Conservation (phyloP, 2,113 vertebrate species). For the Gymnobelideus leadbeateri region DNA sequence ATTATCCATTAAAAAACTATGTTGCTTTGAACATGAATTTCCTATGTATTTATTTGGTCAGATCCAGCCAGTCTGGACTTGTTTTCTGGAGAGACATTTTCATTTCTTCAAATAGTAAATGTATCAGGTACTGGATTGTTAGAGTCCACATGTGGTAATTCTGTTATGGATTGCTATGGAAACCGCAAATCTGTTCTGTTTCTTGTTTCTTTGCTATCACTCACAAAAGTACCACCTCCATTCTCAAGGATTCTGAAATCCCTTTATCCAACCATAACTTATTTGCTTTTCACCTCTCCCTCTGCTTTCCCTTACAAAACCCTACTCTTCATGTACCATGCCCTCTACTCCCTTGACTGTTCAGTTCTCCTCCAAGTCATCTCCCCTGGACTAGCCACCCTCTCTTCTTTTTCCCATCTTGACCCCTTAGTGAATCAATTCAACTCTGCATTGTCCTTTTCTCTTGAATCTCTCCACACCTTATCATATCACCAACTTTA, state of each 20-base stretch:
- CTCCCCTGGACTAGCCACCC: not conserved
- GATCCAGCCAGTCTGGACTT: not conserved
- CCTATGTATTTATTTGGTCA: not conserved
- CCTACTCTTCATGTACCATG: not conserved
- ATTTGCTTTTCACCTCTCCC: not conserved
- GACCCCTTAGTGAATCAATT: not conserved
- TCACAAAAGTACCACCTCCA: not conserved
- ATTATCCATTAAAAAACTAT: not conserved
- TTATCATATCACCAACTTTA: not conserved
- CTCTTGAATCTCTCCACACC: not conserved
- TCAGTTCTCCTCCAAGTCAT: not conserved
- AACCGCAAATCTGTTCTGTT: not conserved
- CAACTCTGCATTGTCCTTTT: not conserved
- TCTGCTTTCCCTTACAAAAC: not conserved
- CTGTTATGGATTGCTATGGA: not conserved
- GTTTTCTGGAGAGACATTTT: conserved; percentile 1
- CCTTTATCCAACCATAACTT: not conserved
- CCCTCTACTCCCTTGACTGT: not conserved
- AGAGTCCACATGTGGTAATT: conserved; percentile 1
- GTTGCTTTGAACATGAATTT: not conserved
- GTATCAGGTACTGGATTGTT: not conserved
- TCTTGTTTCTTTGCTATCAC: not conserved
- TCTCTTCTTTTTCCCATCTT: not conserved
- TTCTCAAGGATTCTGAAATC: not conserved
- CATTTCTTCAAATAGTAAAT: not conserved